Conservation (phyloP, 2,797 vertebrate species). For the Myotis pilosus region DNA sequence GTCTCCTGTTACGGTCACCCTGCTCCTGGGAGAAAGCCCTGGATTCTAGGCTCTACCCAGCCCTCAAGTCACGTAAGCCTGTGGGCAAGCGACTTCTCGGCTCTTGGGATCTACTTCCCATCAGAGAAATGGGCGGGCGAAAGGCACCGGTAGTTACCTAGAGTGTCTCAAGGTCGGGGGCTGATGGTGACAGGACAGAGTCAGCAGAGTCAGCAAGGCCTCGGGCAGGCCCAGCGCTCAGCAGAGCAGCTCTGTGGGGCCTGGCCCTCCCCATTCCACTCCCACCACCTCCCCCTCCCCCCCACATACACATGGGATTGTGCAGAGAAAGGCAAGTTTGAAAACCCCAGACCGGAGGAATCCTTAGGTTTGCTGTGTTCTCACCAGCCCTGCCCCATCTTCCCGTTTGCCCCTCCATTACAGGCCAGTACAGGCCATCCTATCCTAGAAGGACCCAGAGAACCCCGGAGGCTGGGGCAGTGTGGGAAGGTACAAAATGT, state of each 20-base stretch:
- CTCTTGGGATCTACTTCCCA: background rate
- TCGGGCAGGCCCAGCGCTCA: fast-evolving
- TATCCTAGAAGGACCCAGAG: background rate
- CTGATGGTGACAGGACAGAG: background rate
- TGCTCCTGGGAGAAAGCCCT: background rate
- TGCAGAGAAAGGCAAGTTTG: background rate
- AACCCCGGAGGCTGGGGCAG: background rate
- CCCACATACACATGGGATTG: background rate
- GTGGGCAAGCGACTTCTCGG: background rate
- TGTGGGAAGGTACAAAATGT: background rate
- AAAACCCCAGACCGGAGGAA: background rate
- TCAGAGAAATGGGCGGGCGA: background rate
- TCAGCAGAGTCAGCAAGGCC: background rate
- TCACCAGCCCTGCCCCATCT: background rate
- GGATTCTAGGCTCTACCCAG: background rate
- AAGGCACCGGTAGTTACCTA: background rate
- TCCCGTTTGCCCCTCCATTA: background rate
- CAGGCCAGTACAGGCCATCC: background rate
- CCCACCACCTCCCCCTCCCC: background rate
- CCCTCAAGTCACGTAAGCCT: background rate
- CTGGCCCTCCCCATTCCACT: background rate
- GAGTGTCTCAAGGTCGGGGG: background rate
- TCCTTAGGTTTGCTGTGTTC: background rate
- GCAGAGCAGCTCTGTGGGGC: background rate
- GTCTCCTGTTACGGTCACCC: background rate